Conservation (phyloP, 2,113 vertebrate genomes). For the Tilapia sparmanii region DNA sequence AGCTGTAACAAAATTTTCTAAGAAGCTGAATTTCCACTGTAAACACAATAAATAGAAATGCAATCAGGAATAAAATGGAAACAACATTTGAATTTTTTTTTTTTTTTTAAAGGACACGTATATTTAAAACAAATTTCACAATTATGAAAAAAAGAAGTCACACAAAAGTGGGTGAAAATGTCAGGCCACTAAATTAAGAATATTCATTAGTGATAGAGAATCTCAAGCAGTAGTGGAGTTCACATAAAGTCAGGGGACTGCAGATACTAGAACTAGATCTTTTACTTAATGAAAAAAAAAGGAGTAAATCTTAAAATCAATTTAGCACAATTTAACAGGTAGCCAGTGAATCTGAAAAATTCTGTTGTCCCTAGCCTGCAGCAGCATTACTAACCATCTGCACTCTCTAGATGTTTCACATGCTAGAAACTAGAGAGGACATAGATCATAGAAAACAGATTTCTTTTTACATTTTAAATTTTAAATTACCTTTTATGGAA, state of each 20-base stretch:
- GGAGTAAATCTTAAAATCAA: neutral
- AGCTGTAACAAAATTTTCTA: neutral
- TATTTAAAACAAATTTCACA: neutral
- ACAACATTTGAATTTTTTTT: neutral
- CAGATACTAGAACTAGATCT: neutral
- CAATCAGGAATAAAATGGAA: neutral
- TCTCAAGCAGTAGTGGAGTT: neutral
- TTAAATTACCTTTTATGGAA: neutral
- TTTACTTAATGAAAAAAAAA: neutral
- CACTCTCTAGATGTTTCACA: neutral
- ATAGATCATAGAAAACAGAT: neutral
- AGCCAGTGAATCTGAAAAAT: neutral
- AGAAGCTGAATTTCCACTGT: neutral
- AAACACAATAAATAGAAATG: neutral
- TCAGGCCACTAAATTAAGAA: neutral
- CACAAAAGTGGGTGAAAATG: neutral
- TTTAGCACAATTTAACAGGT: neutral
- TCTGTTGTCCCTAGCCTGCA: neutral
- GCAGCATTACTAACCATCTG: neutral
- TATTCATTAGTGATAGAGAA: neutral
- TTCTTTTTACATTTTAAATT: neutral
- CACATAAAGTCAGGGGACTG: neutral
- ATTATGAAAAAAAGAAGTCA: neutral
- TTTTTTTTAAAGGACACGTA: fast-evolving
- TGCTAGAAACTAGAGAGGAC: neutral